Conservation (phyloP, 1,140 invertebrate genomes). For the Drosophila insularis region DNA sequence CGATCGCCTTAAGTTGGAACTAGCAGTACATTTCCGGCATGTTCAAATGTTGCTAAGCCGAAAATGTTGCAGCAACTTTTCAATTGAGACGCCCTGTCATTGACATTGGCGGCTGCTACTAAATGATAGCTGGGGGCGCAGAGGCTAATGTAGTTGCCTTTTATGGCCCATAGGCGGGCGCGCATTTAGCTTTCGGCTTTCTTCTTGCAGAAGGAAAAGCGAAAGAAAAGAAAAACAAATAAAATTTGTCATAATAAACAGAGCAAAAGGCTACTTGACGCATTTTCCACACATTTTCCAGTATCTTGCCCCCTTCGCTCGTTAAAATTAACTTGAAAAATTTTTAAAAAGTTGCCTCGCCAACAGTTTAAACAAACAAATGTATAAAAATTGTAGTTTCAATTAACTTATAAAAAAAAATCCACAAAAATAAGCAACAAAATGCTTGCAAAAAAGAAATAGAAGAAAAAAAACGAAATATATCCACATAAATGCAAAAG, state of each 20-base stretch:
- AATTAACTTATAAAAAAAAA: conserved; percentile 70
- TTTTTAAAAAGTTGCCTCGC: conserved; percentile 34
- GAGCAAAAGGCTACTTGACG: conserved; percentile 14
- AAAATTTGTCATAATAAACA: conserved; percentile 76
- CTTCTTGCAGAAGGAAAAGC: conserved; percentile 54
- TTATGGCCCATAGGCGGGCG: conserved; percentile 63
- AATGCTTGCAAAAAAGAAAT: not conserved
- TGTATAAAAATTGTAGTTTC: conserved; percentile 63
- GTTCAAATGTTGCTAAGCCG: conserved; percentile 49
- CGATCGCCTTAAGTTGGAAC: conserved; percentile 38
- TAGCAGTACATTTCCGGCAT: conserved; percentile 71
- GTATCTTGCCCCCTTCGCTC: conserved; percentile 45
- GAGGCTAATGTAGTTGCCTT: conserved; percentile 38
- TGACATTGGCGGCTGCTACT: conserved; percentile 61
- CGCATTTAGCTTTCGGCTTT: conserved; percentile 54
- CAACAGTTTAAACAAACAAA: conserved; percentile 31
- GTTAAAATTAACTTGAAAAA: conserved; percentile 70
- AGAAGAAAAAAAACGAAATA: conserved; percentile 29
- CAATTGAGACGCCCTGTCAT: conserved; percentile 51
- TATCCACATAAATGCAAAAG: conserved; percentile 43
- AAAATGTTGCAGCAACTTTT: conserved; percentile 28
- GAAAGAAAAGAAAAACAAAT: conserved; percentile 68
- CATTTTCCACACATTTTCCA: conserved; percentile 28
- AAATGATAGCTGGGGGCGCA: conserved; percentile 4
- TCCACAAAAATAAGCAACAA: not conserved